These are phyloP conservation scores for Romanogobio albipinnatus DNA, from an alignment of 2,113 vertebrate species.

Conservation along the genomic window DNA sequence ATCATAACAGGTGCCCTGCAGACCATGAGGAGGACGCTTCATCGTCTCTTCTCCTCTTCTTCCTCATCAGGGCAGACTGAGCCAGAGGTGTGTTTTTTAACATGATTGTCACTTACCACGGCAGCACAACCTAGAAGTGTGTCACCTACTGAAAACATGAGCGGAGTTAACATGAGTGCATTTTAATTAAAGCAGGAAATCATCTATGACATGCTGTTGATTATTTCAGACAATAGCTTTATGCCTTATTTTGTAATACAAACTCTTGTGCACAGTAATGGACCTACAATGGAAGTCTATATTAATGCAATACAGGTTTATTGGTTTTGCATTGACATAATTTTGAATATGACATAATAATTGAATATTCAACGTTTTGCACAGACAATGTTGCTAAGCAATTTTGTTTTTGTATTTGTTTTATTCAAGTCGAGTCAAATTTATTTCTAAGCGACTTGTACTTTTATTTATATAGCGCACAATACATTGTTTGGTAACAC, in stretches of 20 bases:
- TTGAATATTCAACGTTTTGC: no score
- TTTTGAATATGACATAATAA: no score
- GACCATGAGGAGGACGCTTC: constrained; percentile 71
- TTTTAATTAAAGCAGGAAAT: background rate
- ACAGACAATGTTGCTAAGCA: no score
- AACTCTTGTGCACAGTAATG: background rate
- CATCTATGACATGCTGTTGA: background rate
- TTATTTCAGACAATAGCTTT: background rate
- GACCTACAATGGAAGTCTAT: background rate
- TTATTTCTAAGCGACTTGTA: no score
- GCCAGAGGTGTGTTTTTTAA: constrained; percentile 65
- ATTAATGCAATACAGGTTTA: no score
- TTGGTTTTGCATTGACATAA: background rate
- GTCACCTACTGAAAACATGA: background rate
- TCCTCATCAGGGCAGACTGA: constrained; percentile 67
- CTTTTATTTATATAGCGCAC: no score
- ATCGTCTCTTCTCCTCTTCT: constrained; percentile 75
- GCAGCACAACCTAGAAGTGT: background rate
- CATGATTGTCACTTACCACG: background rate
- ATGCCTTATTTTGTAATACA: background rate
- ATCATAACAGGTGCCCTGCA: constrained; percentile 63
- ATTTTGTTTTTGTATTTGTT: no score
- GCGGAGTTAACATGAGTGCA: background rate
- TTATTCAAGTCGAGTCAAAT: no score
- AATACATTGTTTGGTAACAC: no score